Evolutionary conservation across 2,888 invertebrate species (phyloP), one percentile per base, ranked within the genome.

Genomic region (Platycnemis pennipes): DNA sequence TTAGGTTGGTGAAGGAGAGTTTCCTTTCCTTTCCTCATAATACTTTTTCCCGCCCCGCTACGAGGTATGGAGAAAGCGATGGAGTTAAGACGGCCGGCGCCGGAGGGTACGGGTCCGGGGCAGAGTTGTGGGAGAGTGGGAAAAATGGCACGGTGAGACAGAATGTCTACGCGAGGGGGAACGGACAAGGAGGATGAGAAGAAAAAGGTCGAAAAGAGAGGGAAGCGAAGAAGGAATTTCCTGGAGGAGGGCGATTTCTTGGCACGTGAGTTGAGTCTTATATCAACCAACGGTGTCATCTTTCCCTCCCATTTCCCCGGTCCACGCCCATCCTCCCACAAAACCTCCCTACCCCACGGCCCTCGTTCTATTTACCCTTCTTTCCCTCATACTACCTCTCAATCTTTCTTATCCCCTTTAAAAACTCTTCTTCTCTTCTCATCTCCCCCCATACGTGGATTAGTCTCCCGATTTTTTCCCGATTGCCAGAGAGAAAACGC

Each of bases 251-350:
- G 77, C 77, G 31, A 77, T 77, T 77, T 77, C 77, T 77, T 77
- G 77, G 77, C 77, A 77, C 77, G 77, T 77, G 77, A 77, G 77
- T 77, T 77, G 77, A 77, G 77, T 77, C 77, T 77, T 77, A 77
- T 77, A 77, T 77, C 77, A 77, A 77, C 77, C 89, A 26, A 87
- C 44, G 46, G 46, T 46, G 46, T 87, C 87, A 46, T 46, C 87
- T 46, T 87, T 46, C 87, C 46, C 46, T 26, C n/a, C n/a, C 44
- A 46, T 46, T 45, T 87, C 56, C 88, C 26, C 44, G n/a, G 16
- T 0, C 37, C 56, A 53, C 1, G 26, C 26, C 63, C 77, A 37
- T 11, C 77, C 31, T 26, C 37, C 13, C 8, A 0, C n/a, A 13
- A 26, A n/a, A 13, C 31, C 31, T 19, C 31, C 89, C 19, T 31